phyloP scores from a whole-genome alignment of 2,113 vertebrate species.

The Triplophysa rosa region DNA sequence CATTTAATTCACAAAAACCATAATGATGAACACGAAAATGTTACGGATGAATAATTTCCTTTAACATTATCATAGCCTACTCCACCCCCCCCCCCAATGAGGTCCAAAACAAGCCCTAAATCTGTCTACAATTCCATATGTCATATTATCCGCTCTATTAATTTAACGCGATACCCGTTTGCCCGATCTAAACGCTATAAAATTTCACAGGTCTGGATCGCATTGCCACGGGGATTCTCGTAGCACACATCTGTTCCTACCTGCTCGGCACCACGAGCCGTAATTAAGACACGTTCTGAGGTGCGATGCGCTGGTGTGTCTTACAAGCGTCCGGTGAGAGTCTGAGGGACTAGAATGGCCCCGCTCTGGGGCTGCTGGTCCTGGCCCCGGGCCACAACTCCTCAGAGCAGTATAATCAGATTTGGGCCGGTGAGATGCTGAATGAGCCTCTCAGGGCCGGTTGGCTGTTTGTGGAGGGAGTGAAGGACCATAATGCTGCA shows the following conservation, averaged over 20 bases:
- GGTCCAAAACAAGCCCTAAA: slow-evolving; percentile 23
- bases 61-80: background rate
- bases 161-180: slow-evolving; percentile 23
- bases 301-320: background rate
- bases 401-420: slow-evolving; percentile 32
- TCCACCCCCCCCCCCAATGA: background rate
- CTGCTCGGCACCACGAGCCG: background rate
- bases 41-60: background rate
- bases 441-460: slow-evolving; percentile 14
- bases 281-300: background rate
- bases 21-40: background rate
- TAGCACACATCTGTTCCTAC: slow-evolving; percentile 18
- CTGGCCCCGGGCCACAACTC: slow-evolving; percentile 6
- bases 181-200: slow-evolving; percentile 32
- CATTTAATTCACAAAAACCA: background rate
- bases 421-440: slow-evolving; percentile 28
- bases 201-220: slow-evolving; percentile 21
- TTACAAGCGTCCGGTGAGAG: background rate
- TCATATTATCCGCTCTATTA: slow-evolving; percentile 25
- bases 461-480: background rate
- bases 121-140: slow-evolving; percentile 17
- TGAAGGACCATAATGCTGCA: slow-evolving; percentile 26
- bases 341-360: background rate
- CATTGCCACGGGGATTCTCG: background rate
- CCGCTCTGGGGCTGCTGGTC: background rate